These are phyloP conservation scores for Drosophila carrolli DNA, from an alignment of 1,140 invertebrate species.

Conservation along the genomic window DNA sequence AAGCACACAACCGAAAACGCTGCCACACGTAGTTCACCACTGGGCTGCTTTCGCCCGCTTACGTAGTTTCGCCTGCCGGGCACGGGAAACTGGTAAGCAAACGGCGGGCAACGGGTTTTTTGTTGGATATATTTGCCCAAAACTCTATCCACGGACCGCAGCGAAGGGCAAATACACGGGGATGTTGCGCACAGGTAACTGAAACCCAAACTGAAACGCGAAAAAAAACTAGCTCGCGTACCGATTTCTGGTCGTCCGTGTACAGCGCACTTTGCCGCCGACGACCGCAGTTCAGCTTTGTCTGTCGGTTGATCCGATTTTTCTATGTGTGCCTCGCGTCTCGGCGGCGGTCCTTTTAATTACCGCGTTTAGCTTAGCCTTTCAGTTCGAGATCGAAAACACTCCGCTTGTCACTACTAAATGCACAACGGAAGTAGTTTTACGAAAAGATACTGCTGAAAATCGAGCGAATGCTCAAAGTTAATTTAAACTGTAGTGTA, in stretches of 20 bases:
- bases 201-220: conserved; percentile 76
- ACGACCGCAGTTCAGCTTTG: conserved; percentile 75
- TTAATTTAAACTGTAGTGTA: conserved; percentile 79
- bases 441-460: conserved; percentile 4
- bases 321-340: conserved; percentile 13
- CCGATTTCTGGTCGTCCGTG: conserved; percentile 56
- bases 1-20: conserved; percentile 16
- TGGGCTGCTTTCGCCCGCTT: conserved; percentile 38
- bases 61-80: conserved; percentile 17
- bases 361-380: neutral
- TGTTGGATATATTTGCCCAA: neutral
- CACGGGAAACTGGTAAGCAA: too few relatives aligned
- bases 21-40: conserved; percentile 15
- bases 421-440: conserved; percentile 3
- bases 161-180: conserved; percentile 41
- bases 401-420: conserved; percentile 7
- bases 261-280: conserved; percentile 63
- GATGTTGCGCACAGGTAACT: conserved; percentile 78
- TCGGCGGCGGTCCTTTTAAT: neutral
- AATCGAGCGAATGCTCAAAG: conserved; percentile 48
- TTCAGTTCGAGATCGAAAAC: conserved; percentile 1
- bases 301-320: conserved; percentile 54
- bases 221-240: conserved; percentile 72
- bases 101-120: too few relatives aligned
- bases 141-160: neutral